Evolutionary conservation across 2,888 invertebrate genomes (phyloP).

Genomic region (Dolichopus griseipennis): DNA sequence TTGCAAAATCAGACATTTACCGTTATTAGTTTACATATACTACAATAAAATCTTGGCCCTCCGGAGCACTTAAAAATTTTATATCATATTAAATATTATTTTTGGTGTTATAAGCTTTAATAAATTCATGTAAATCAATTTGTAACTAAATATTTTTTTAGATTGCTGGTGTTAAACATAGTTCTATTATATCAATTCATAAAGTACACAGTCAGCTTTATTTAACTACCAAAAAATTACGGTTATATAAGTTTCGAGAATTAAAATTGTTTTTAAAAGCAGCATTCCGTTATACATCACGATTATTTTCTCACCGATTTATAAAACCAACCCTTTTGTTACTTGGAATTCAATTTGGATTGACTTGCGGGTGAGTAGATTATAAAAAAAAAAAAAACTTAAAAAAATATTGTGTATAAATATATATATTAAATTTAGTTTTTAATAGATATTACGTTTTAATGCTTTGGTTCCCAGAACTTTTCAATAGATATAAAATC

Average conservation of each 20-base stretch:
- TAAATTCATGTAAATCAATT: too few relatives aligned
- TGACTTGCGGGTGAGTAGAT: conserved; percentile 56
- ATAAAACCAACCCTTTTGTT: conserved; percentile 65
- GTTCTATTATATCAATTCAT: conserved; percentile 46
- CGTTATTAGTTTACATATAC: too few relatives aligned
- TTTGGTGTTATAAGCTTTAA: too few relatives aligned
- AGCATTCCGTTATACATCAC: conserved; percentile 66
- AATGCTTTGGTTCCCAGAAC: conserved; percentile 87
- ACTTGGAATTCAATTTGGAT: conserved; percentile 73
- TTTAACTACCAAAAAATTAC: conserved; percentile 54
- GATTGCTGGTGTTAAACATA: not conserved
- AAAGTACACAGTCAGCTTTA: conserved; percentile 57
- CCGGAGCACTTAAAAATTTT: too few relatives aligned
- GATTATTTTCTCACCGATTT: conserved; percentile 64
- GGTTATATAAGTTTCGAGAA: conserved; percentile 64
- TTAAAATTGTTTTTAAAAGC: conserved; percentile 58
- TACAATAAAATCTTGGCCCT: too few relatives aligned
- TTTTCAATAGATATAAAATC: conserved; percentile 59
- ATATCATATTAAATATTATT: too few relatives aligned
- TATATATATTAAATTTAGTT: conserved; percentile 1
- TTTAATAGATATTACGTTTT: conserved; percentile 75
- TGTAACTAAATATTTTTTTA: not conserved
- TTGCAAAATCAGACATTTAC: too few relatives aligned
- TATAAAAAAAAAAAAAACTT: not conserved
- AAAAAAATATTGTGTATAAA: conserved; percentile 12